Conservation (phyloP, 2,888 invertebrate genomes). For the Diploptera punctata region DNA sequence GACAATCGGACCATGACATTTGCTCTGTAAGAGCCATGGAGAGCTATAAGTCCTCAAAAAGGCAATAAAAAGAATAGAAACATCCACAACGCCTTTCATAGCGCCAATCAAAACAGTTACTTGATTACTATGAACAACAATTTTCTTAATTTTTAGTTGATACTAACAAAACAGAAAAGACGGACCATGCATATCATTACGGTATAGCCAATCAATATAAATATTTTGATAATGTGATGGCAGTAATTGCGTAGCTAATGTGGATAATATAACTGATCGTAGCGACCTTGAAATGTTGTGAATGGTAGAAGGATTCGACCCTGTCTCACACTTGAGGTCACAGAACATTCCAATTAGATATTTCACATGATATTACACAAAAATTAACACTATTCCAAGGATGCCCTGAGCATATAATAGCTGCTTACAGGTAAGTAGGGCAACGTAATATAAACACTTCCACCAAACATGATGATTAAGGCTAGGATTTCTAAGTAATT, state of each 20-base stretch:
- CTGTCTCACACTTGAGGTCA: not conserved
- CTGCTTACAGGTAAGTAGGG: too few relatives aligned
- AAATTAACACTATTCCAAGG: too few relatives aligned
- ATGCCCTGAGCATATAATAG: too few relatives aligned
- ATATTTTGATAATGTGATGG: not conserved
- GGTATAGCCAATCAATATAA: not conserved
- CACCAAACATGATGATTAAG: too few relatives aligned
- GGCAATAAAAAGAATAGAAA: too few relatives aligned
- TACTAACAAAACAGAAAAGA: not conserved
- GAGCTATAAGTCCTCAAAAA: too few relatives aligned
- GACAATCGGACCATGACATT: too few relatives aligned
- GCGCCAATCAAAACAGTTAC: not conserved
- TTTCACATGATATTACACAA: too few relatives aligned
- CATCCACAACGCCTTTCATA: too few relatives aligned
- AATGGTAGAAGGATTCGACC: not conserved
- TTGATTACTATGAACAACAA: not conserved
- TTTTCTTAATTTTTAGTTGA: not conserved
- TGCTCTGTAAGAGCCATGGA: too few relatives aligned
- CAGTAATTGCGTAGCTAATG: not conserved
- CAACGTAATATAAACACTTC: too few relatives aligned
- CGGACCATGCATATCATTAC: not conserved
- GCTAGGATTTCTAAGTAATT: too few relatives aligned
- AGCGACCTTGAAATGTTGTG: not conserved
- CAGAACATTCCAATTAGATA: not conserved
- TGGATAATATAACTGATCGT: not conserved